Percentiles rank a stretch among this genome's conserved stretches.
These are phyloP conservation scores for Melinaea marsaeus DNA, from an alignment of 2,888 invertebrate genomes.

Conservation along the genomic window DNA sequence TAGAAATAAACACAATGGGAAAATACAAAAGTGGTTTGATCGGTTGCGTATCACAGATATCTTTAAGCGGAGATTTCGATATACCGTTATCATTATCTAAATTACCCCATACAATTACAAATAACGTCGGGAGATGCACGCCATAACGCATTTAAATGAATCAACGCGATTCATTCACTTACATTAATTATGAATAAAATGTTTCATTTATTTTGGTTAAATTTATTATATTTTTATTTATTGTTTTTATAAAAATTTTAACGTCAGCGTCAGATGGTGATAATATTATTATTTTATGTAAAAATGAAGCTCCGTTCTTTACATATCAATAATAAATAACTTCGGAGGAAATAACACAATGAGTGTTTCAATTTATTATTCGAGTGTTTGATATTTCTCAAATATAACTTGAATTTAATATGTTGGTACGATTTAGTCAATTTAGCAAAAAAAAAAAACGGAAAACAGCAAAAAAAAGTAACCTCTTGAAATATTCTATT, in stretches of 20 bases:
- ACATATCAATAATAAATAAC: slow-evolving; percentile 67
- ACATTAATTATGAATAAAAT: slow-evolving; percentile 23
- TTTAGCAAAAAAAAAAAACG: slow-evolving; percentile 57
- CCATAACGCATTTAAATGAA: slow-evolving; percentile 48
- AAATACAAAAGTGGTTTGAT: slow-evolving; percentile 86
- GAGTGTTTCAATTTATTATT: slow-evolving; percentile 28
- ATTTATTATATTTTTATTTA: too few species aligned
- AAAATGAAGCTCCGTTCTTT: slow-evolving; percentile 41
- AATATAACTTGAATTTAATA: slow-evolving; percentile 18
- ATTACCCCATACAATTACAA: slow-evolving; percentile 79
- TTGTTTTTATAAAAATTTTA: too few species aligned
- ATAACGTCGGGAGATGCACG: slow-evolving; percentile 69
- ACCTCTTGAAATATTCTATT: slow-evolving; percentile 28
- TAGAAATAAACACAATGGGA: slow-evolving; percentile 82
- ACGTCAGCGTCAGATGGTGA: too few species aligned
- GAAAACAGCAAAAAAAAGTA: slow-evolving; percentile 36
- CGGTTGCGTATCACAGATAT: slow-evolving; percentile 91
- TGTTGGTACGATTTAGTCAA: slow-evolving; percentile 53
- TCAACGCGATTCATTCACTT: slow-evolving; percentile 34
- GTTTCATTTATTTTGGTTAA: background rate
- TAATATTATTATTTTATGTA: background rate
- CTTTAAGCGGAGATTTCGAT: slow-evolving; percentile 87
- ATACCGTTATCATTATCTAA: slow-evolving; percentile 83
- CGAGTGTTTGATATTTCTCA: slow-evolving; percentile 32
- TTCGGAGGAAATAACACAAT: slow-evolving; percentile 64